phyloP scores from a whole-genome alignment of 2,797 vertebrate species.

The Rhinophrynus dorsalis region DNA sequence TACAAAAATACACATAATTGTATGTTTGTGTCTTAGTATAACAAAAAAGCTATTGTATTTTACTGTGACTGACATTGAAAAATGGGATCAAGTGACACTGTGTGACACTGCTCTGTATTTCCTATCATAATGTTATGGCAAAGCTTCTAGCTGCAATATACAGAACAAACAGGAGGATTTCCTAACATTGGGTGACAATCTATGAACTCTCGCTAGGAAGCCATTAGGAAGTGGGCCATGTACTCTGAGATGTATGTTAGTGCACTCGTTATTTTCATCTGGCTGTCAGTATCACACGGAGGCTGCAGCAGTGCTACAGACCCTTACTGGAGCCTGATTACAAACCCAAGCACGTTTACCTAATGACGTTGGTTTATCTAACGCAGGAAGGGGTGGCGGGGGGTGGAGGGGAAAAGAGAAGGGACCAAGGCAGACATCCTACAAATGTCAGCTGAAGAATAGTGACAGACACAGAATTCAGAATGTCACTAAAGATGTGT shows the following conservation, averaged over 20 bases:
- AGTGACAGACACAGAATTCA: constrained; percentile 1
- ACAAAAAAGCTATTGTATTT: neutral
- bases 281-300: neutral
- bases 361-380: constrained; percentile 26
- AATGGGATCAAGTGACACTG: constrained; percentile 15
- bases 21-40: too few relatives aligned
- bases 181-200: neutral
- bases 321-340: constrained; percentile 14
- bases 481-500: neutral
- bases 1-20: too few relatives aligned
- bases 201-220: neutral
- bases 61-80: constrained; percentile 1
- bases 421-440: neutral
- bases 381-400: constrained; percentile 1
- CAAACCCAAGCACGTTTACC: constrained; percentile 7
- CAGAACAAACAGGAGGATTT: neutral
- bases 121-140: neutral
- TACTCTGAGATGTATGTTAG: neutral
- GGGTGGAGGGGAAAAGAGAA: neutral
- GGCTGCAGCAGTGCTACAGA: neutral
- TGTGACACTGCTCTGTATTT: neutral
- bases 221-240: neutral
- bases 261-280: neutral
- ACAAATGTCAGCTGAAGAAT: constrained; percentile 8
- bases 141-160: neutral